Conservation (phyloP, 1,140 invertebrate genomes). For the Periplaneta americana region DNA sequence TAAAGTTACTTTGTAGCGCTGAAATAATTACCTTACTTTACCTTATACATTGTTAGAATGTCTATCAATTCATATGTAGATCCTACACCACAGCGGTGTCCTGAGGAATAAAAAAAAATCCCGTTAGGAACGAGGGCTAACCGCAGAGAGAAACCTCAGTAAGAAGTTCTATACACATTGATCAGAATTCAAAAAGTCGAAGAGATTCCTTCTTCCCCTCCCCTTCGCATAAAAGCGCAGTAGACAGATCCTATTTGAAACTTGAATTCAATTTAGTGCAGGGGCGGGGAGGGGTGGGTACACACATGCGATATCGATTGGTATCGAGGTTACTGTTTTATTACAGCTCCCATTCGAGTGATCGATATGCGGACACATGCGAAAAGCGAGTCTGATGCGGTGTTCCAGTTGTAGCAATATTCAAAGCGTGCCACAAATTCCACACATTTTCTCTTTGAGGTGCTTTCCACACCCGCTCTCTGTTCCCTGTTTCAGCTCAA, state of each 20-base stretch:
- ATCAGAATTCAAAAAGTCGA: neutral
- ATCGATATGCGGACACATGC: neutral
- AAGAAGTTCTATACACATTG: neutral
- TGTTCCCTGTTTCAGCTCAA: neutral
- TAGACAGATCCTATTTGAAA: neutral
- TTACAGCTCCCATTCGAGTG: neutral
- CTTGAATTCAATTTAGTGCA: neutral
- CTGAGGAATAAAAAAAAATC: too few relatives aligned
- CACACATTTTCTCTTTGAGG: conserved; percentile 8
- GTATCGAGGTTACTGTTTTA: neutral
- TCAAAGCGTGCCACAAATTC: conserved; percentile 9
- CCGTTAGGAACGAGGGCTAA: neutral
- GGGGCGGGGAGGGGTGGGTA: neutral
- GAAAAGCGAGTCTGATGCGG: neutral
- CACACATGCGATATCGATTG: neutral
- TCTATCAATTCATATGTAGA: too few relatives aligned
- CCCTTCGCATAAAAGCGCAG: neutral
- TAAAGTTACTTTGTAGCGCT: too few relatives aligned
- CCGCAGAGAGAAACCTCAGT: neutral
- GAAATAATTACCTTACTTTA: too few relatives aligned
- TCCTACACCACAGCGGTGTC: too few relatives aligned
- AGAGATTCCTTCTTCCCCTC: too few relatives aligned
- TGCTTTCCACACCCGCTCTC: neutral
- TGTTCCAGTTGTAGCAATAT: conserved; percentile 2
- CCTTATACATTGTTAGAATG: too few relatives aligned